Base-by-base conservation (phyloP, 2,113 vertebrate species). In the Ptilorrhoa leucosticta region DNA sequence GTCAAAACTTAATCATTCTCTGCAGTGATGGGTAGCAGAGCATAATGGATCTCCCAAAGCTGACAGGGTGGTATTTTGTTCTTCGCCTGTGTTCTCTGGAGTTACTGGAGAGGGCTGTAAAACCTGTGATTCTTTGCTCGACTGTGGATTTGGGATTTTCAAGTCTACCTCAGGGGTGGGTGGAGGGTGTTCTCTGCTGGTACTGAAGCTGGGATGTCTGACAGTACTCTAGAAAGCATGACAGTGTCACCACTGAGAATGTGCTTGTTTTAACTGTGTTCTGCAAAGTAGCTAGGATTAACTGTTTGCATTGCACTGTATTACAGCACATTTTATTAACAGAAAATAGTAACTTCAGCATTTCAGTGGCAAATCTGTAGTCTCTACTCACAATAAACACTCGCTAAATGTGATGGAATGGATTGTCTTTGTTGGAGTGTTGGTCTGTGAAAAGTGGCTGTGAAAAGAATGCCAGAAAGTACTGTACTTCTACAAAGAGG, bases 401-500 rank as follows among this genome's bases (percentile, higher is more conserved):
- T 68, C 4, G 0, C 58, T 87, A 87, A 90, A 90, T 68, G 68
- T 37, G 68, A 78, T 95, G 75, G 90, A 93, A 78, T 5, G 11
- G 57, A 48, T 84, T 89, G 64, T 16, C n/a, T 89, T 90, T 94
- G 85, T 92, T 93, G 44, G 28, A 86, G n/a, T 37, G 51, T 63
- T 68, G 48, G 20, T 70, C 68, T 92, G 44, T 64, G 94, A 83
- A 79, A 92, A 89, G 39, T 51, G 56, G 13, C 69, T 63, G 22
- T 93, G 84, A 80, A 94, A 93, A 83, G 63, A 79, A 56, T 71
- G 56, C 92, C 72, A 94, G 83, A 96, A 90, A 93, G n/a, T 86
- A 68, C 83, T 83, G 9, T 71, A 64, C 35, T 83, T 90, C 30
- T n/a, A 92, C 72, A 92, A 90, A 90, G 63, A 20, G 16, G 3